Conservation (phyloP, 2,113 vertebrate genomes). For the Haliaeetus leucogaster region DNA sequence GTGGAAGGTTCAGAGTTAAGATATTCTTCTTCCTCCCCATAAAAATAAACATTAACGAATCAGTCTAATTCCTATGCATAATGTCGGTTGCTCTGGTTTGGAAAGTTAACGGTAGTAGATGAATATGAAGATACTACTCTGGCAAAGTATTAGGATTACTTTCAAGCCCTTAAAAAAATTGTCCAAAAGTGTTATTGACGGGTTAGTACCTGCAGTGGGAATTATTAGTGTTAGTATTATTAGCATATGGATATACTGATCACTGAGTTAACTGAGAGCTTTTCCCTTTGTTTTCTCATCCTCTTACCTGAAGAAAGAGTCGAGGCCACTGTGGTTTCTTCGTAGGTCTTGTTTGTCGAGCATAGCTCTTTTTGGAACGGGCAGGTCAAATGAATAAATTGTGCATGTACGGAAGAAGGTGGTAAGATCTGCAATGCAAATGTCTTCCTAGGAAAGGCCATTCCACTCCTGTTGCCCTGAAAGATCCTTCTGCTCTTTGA, state of each 20-base stretch:
- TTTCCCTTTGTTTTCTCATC: background rate
- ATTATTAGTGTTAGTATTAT: background rate
- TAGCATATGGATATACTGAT: background rate
- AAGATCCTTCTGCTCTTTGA: background rate
- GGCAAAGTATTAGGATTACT: background rate
- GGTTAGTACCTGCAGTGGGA: background rate
- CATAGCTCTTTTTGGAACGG: background rate
- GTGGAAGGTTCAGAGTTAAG: slow-evolving; percentile 48
- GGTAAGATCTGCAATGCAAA: background rate
- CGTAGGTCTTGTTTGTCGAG: background rate
- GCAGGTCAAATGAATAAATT: background rate
- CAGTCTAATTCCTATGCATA: background rate
- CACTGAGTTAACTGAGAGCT: background rate
- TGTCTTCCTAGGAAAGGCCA: background rate
- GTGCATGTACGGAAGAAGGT: background rate
- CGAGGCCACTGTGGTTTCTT: background rate
- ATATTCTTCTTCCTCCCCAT: background rate
- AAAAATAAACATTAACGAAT: slow-evolving; percentile 44
- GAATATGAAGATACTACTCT: background rate
- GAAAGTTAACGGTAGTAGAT: background rate
- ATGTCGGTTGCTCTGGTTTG: background rate
- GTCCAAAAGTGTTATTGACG: background rate
- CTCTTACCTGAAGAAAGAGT: background rate
- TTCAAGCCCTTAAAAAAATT: background rate
- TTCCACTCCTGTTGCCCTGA: background rate